These are phyloP conservation scores for Bilobella aurantiaca DNA, from an alignment of 1,140 invertebrate species.

Conservation along the genomic window DNA sequence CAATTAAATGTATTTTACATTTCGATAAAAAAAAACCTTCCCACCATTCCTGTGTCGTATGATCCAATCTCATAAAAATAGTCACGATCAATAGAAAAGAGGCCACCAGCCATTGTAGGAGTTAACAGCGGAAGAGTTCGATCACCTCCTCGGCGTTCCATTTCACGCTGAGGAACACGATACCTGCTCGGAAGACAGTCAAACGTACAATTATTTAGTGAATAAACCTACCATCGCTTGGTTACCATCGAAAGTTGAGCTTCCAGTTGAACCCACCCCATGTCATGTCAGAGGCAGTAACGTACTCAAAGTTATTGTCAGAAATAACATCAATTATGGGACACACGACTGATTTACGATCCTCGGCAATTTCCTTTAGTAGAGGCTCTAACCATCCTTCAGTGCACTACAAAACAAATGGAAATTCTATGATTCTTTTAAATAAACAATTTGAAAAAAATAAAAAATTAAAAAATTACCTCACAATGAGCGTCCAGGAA, in stretches of 20 bases:
- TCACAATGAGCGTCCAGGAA: conserved; percentile 96
- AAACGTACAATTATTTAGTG: conserved; percentile 7
- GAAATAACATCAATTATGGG: conserved; percentile 98
- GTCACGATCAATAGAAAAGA: conserved; percentile 91
- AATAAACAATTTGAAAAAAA: conserved; percentile 1
- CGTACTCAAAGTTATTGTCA: conserved; percentile 93
- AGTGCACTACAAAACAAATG: conserved; percentile 45
- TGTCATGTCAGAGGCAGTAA: conserved; percentile 81
- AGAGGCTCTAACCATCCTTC: conserved; percentile 93
- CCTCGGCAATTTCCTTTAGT: conserved; percentile 73
- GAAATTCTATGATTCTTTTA: conserved; percentile 5
- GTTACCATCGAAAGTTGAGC: conserved; percentile 88
- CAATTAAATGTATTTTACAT: too few species aligned
- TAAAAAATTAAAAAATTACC: conserved; percentile 20
- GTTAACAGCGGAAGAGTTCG: conserved; percentile 80
- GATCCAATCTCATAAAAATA: conserved; percentile 96
- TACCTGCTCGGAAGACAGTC: conserved; percentile 55
- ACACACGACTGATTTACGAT: conserved; percentile 85
- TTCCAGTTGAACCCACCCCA: conserved; percentile 97
- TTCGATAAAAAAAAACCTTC: too few species aligned
- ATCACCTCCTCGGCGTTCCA: conserved; percentile 78
- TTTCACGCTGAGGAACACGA: conserved; percentile 85
- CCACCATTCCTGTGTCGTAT: conserved; percentile 98
- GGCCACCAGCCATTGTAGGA: conserved; percentile 97
- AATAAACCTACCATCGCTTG: conserved; percentile 7